Percentiles rank a stretch among this genome's conserved stretches.
Conservation (phyloP, 2,797 vertebrate genomes). For the Notamacropus eugenii region DNA sequence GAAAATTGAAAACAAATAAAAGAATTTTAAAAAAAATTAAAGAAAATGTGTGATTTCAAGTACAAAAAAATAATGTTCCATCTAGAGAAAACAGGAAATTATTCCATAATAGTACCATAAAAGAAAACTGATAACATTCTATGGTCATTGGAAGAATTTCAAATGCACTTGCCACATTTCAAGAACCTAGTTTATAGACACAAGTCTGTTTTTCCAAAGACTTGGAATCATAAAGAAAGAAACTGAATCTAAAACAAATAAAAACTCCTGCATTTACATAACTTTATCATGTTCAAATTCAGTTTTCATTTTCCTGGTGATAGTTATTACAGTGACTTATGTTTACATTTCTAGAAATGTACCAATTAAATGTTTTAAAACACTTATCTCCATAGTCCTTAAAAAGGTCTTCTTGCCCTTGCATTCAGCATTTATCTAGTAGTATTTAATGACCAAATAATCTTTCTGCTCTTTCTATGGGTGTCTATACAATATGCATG, state of each 20-base stretch:
- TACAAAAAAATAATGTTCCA: neutral
- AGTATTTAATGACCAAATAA: neutral
- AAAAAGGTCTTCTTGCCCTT: constrained; percentile 62
- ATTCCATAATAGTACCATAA: neutral
- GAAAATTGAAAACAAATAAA: too few relatives aligned
- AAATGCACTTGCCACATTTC: neutral
- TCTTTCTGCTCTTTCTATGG: neutral
- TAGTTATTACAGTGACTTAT: constrained; percentile 59
- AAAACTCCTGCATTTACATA: neutral
- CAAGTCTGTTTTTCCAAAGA: neutral
- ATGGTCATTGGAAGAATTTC: neutral
- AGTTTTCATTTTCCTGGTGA: constrained; percentile 42
- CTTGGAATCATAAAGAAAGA: neutral
- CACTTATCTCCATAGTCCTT: constrained; percentile 48
- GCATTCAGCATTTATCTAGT: constrained; percentile 12
- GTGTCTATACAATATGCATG: neutral
- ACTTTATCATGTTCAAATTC: neutral
- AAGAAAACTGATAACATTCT: neutral
- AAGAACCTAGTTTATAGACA: neutral
- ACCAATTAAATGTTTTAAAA: constrained; percentile 71
- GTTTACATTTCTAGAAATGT: constrained; percentile 59
- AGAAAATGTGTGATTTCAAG: too few relatives aligned
- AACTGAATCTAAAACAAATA: neutral
- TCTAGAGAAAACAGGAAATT: neutral
- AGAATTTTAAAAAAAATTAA: too few relatives aligned